These are phyloP conservation scores for Oreochromis niloticus DNA, from an alignment of 2,113 vertebrate species.

Conservation along the genomic window DNA sequence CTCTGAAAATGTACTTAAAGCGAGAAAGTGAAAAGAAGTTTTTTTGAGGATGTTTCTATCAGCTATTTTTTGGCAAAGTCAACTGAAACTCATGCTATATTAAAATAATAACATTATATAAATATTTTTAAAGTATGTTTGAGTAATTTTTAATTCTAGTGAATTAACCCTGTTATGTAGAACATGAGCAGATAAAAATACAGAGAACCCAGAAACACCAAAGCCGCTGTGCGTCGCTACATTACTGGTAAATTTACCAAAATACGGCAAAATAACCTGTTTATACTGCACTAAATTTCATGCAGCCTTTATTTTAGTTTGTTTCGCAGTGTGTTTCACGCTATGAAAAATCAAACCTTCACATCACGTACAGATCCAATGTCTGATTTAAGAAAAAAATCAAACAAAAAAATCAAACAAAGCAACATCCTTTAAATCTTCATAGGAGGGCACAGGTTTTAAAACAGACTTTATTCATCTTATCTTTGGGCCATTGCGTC, in stretches of 20 bases:
- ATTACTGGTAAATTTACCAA: neutral
- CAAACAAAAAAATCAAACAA: neutral
- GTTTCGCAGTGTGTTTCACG: neutral
- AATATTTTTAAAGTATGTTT: neutral
- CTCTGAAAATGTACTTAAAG: neutral
- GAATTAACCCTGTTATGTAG: neutral
- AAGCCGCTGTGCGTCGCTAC: neutral
- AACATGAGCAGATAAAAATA: neutral
- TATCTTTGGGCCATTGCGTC: neutral
- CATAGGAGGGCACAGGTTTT: rapidly evolving
- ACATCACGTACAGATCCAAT: neutral
- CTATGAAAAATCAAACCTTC: neutral
- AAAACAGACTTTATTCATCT: neutral
- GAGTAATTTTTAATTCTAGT: neutral
- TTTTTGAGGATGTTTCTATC: neutral
- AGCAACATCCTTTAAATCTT: neutral
- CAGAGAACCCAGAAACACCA: neutral
- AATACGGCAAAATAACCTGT: neutral
- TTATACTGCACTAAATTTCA: neutral
- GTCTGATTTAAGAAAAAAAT: neutral
- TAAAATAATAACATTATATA: neutral
- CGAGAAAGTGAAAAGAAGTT: neutral
- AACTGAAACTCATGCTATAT: neutral
- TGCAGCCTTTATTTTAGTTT: neutral
- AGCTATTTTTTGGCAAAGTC: neutral